phyloP scores from a whole-genome alignment of 2,888 invertebrate species.

The Sarcophaga subvicina region DNA sequence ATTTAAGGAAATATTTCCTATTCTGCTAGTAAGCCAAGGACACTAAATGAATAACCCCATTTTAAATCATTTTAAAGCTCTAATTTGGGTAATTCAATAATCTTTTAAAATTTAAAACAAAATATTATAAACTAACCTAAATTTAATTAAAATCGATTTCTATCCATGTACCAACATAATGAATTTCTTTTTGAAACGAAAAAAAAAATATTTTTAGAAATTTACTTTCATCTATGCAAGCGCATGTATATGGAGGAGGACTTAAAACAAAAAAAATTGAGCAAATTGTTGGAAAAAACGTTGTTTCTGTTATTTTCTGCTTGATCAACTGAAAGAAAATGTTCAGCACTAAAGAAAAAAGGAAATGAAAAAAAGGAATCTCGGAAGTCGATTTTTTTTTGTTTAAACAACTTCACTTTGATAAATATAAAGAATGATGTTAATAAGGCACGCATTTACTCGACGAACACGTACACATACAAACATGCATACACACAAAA shows the following conservation, averaged over 20 bases:
- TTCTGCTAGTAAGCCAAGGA: too few relatives aligned
- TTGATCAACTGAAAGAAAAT: conserved; percentile 46
- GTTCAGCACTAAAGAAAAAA: conserved; percentile 11
- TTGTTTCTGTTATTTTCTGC: conserved; percentile 47
- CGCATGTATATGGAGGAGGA: conserved; percentile 8
- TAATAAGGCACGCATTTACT: conserved; percentile 1
- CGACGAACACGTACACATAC: not conserved
- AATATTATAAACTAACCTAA: not conserved
- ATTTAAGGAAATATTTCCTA: too few relatives aligned
- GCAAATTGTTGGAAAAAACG: not conserved
- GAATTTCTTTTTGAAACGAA: not conserved
- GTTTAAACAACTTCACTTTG: conserved; percentile 28
- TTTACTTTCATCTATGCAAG: not conserved
- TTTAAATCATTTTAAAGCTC: too few relatives aligned
- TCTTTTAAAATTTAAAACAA: not conserved
- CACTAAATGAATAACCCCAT: too few relatives aligned
- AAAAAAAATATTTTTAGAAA: not conserved
- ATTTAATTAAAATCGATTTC: not conserved
- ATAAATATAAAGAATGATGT: conserved; percentile 36
- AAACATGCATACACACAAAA: not conserved
- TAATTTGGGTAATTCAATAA: too few relatives aligned
- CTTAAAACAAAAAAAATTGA: not conserved
- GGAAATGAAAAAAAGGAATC: conserved; percentile 8
- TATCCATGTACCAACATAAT: too few relatives aligned
- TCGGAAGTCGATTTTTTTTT: conserved; percentile 12